Evolutionary conservation across 53 echinoderm and acorn worm genomes (phyloP), one percentile per base, ranked within the genome.

Genomic region (Apostichopus leukothele): DNA sequence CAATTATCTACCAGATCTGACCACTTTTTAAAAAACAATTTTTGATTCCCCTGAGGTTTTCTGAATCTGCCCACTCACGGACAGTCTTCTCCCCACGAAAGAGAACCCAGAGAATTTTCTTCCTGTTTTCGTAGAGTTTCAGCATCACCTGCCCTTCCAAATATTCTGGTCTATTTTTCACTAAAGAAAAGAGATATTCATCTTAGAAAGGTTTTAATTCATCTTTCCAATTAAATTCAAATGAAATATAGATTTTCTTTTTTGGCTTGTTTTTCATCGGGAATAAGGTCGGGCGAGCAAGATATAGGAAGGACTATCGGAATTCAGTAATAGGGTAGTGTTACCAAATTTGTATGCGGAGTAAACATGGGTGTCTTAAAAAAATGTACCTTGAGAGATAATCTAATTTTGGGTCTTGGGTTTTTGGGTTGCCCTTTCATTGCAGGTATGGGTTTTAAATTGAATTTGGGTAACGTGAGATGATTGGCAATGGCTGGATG

Each of bases 221-320:
- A 63, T 63, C 63, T 63, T 63, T 63, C 63, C 63, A 63, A 63
- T 63, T 63, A 63, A 63, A 63, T 63, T 63, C 63, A 63, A 63
- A 63, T 63, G 63, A 63, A 63, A 63, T 63, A 63, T 63, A 63
- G 63, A 63, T 63, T 63, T 63, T 39, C 39, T 39, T 39, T 39
- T 63, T 11, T 63, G 16, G 63, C 63, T 63, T 63, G 63, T 63
- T 63, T 63, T 63, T 7, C 16, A 63, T 63, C 63, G 16, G 39
- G 63, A 63, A 63, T 63, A 63, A 63, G 63, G 63, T 63, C 63
- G 63, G 16, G 39, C 3, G 39, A 39, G 39, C 2, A 3, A 39
- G 39, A 39, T 14, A 61, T 4, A 63, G 16, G 63, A 16, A 63
- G 63, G 63, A 63, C 63, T 63, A 39, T 63, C 5, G 63, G 4